Evolutionary conservation across 2,113 vertebrate species (phyloP).

Genomic region (Ophiodon elongatus): DNA sequence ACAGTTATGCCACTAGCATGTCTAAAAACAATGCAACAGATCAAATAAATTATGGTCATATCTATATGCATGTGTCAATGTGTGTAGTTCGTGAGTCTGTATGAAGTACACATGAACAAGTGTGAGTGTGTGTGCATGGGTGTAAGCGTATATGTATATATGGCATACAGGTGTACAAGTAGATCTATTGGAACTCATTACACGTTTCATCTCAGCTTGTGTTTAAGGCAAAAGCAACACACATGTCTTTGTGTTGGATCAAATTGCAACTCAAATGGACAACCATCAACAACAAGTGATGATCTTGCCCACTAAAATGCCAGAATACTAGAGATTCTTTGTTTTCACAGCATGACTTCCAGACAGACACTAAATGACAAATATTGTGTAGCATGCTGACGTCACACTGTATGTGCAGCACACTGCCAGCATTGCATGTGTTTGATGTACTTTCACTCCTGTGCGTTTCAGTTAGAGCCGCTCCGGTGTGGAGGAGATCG

Average conservation of each 20-base stretch:
- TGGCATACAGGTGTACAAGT: neutral
- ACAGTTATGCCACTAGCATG: neutral
- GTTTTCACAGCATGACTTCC: neutral
- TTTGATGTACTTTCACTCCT: conserved; percentile 64
- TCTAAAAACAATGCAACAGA: neutral
- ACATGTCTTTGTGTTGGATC: neutral
- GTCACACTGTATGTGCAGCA: neutral
- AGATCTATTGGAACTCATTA: neutral
- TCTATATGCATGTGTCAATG: neutral
- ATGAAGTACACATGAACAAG: neutral
- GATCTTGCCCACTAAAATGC: neutral
- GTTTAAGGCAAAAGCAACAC: neutral
- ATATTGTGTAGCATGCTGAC: neutral
- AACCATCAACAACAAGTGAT: neutral
- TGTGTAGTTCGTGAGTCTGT: neutral
- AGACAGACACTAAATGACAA: neutral
- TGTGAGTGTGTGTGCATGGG: neutral
- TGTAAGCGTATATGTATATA: neutral
- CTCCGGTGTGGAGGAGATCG: conserved; percentile 73
- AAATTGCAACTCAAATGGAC: neutral
- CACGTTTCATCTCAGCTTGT: neutral
- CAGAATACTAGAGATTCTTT: neutral
- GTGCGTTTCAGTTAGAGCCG: conserved; percentile 65
- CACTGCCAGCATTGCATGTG: conserved; percentile 30
- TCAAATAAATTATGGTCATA: neutral